phyloP scores from a whole-genome alignment of 1,140 invertebrate genomes.

The Notospermus geniculatus region DNA sequence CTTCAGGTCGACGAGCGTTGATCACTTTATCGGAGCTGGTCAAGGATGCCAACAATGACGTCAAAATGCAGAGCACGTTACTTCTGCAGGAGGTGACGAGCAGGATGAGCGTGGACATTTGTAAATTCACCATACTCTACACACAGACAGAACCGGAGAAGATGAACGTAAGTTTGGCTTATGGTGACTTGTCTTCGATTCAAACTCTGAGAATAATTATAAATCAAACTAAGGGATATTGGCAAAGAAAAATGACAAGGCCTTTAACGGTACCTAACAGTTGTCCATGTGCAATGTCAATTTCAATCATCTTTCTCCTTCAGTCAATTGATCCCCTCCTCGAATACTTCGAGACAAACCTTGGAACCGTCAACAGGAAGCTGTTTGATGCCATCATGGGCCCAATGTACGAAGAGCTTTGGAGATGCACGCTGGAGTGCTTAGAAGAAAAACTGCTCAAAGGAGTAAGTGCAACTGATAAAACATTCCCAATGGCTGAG shows the following conservation, averaged over 20 bases:
- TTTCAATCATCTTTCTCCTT: conserved; percentile 22
- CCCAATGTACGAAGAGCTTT: conserved; percentile 73
- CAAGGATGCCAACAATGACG: conserved; percentile 31
- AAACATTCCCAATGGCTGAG: no score
- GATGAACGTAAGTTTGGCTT: conserved; percentile 37
- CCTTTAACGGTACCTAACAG: no score
- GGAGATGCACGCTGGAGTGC: conserved; percentile 36
- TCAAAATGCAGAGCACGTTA: conserved; percentile 30
- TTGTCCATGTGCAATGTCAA: no score
- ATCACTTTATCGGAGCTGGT: conserved; percentile 24
- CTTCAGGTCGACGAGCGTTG: no score
- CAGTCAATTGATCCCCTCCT: conserved; percentile 76
- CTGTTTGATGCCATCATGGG: conserved; percentile 71
- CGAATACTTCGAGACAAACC: conserved; percentile 78
- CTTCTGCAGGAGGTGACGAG: conserved; percentile 39
- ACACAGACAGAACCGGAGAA: conserved; percentile 36
- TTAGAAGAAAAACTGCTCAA: conserved; percentile 34
- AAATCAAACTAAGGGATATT: no score
- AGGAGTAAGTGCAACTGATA: conserved; percentile 42
- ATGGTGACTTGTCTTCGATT: no score
- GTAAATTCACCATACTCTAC: conserved; percentile 35
- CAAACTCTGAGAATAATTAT: no score
- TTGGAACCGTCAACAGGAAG: conserved; percentile 69
- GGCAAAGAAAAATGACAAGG: no score
- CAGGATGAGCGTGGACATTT: conserved; percentile 42